Conservation (phyloP, 1,140 invertebrate species). For the Acromyrmex echinatior region DNA sequence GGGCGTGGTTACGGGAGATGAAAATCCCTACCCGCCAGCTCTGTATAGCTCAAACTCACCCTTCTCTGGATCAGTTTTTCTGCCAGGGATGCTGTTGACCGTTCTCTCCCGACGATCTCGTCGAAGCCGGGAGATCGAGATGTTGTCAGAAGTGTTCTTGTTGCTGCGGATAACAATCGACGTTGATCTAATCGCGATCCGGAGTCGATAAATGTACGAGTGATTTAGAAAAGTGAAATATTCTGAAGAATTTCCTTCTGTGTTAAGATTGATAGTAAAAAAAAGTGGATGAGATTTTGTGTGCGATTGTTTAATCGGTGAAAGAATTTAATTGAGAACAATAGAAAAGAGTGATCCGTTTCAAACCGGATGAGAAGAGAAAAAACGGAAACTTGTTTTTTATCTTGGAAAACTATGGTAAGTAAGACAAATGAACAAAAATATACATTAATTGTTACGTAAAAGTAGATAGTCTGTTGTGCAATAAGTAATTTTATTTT, state of each 20-base stretch:
- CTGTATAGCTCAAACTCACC: neutral
- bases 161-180: slow-evolving; percentile 58
- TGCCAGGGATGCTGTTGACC: slow-evolving; percentile 54
- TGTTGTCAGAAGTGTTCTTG: slow-evolving; percentile 80
- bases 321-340: neutral
- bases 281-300: slow-evolving; percentile 6
- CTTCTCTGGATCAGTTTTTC: slow-evolving; percentile 6
- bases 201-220: slow-evolving; percentile 5
- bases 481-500: neutral
- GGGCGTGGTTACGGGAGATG: slow-evolving; percentile 65
- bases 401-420: neutral
- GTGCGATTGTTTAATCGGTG: slow-evolving; percentile 35
- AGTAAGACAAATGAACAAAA: neutral
- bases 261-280: neutral
- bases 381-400: neutral
- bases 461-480: neutral
- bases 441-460: neutral
- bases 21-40: slow-evolving; percentile 22
- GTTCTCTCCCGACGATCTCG: slow-evolving; percentile 46
- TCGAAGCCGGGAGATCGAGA: slow-evolving; percentile 74
- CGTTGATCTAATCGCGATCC: slow-evolving; percentile 27
- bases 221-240: neutral
- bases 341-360: neutral
- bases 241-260: neutral
- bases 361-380: neutral